These are phyloP conservation scores for Ecliptopera silaceata DNA, from an alignment of 2,888 invertebrate species.

Conservation along the genomic window DNA sequence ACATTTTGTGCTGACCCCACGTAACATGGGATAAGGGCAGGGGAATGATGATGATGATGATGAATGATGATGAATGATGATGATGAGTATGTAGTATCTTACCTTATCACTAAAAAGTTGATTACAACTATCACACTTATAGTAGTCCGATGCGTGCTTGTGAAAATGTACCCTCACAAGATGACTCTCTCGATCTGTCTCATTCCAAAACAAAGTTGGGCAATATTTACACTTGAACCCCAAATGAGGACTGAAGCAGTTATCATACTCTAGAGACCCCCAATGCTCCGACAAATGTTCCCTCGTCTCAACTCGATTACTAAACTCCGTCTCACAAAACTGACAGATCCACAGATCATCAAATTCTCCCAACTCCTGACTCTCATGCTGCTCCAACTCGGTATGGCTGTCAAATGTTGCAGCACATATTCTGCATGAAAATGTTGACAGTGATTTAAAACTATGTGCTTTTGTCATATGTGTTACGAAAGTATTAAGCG, in stretches of 20 bases:
- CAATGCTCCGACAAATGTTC: slow-evolving; percentile 66
- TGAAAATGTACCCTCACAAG: slow-evolving; percentile 64
- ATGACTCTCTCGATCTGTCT: slow-evolving; percentile 72
- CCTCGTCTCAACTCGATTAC: slow-evolving; percentile 60
- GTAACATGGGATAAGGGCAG: no score
- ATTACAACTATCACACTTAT: slow-evolving; percentile 67
- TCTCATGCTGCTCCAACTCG: slow-evolving; percentile 61
- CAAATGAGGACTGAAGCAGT: slow-evolving; percentile 75
- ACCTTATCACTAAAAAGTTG: slow-evolving; percentile 77
- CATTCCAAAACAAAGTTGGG: slow-evolving; percentile 77
- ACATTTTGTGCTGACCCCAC: no score
- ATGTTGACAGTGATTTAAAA: slow-evolving; percentile 60
- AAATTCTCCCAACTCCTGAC: slow-evolving; percentile 65
- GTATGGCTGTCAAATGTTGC: slow-evolving; percentile 60
- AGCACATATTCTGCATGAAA: slow-evolving; percentile 69
- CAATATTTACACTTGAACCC: slow-evolving; percentile 79
- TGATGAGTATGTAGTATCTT: no score
- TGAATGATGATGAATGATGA: no score
- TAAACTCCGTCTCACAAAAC: slow-evolving; percentile 78
- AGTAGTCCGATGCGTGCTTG: slow-evolving; percentile 63
- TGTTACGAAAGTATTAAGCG: slow-evolving; percentile 46
- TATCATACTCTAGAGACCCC: slow-evolving; percentile 62
- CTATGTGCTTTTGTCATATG: slow-evolving; percentile 71
- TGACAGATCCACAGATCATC: slow-evolving; percentile 78
- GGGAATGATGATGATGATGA: no score